A percentile compares a stretch with the other conserved stretches of the same genome.
These are phyloP conservation scores for Carapus acus DNA, from an alignment of 2,797 vertebrate species.

Conservation along the genomic window DNA sequence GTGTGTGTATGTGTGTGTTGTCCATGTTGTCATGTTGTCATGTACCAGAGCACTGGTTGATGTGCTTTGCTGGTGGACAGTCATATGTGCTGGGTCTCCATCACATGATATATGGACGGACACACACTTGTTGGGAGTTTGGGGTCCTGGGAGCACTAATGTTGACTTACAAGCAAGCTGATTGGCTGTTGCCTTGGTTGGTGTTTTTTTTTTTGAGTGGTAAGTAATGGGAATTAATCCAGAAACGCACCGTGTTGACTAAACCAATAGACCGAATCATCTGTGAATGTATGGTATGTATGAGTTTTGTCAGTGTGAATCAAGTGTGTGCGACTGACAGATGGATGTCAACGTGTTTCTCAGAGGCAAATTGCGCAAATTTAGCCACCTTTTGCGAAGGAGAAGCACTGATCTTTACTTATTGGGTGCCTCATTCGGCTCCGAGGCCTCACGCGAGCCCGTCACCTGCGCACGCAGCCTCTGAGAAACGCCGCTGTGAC, in stretches of 20 bases:
- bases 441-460: too few species aligned
- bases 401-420: too few species aligned
- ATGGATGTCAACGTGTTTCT: slow-evolving; percentile 1
- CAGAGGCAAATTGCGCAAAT: not conserved
- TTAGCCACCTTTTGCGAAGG: too few species aligned
- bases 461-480: too few species aligned
- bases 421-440: too few species aligned
- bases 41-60: slow-evolving; percentile 22
- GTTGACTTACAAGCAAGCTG: slow-evolving; percentile 16
- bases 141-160: slow-evolving; percentile 18
- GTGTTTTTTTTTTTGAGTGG: slow-evolving; percentile 25
- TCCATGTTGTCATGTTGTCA: slow-evolving; percentile 20
- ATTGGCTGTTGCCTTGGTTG: slow-evolving; percentile 24
- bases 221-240: slow-evolving; percentile 21
- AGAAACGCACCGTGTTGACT: slow-evolving; percentile 5
- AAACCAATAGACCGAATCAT: not conserved
- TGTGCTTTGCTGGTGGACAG: slow-evolving; percentile 14
- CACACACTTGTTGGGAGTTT: too few species aligned
- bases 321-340: not conserved
- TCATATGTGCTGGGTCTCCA: slow-evolving; percentile 18
- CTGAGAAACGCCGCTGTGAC: too few species aligned
- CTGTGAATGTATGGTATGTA: slow-evolving; percentile 1
- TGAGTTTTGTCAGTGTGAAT: slow-evolving; percentile 4
- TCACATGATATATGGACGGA: slow-evolving; percentile 25
- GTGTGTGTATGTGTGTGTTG: slow-evolving; percentile 5